Evolutionary conservation across 2,888 invertebrate species (phyloP).

Genomic region (Syrista parreyssii): DNA sequence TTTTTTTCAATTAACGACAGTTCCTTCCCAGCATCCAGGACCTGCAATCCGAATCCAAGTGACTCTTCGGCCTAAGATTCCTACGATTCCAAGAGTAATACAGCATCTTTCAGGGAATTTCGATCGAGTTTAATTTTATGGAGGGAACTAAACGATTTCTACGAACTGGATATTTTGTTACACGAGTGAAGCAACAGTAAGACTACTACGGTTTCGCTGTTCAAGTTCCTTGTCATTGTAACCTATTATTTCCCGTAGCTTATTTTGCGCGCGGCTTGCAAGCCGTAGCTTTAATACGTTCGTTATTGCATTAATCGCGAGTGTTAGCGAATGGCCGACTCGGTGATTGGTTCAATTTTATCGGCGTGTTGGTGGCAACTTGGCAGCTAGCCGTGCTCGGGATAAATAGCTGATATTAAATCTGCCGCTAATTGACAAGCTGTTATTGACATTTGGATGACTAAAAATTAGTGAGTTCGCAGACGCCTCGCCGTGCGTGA

Average conservation of each 20-base stretch:
- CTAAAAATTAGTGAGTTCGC: background rate
- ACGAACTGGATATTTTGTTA: background rate
- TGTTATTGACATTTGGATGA: background rate
- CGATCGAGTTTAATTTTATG: background rate
- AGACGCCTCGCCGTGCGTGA: background rate
- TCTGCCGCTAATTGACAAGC: background rate
- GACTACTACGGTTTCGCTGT: background rate
- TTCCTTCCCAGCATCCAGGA: background rate
- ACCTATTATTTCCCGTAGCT: background rate
- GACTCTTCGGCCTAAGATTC: background rate
- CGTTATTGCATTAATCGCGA: background rate
- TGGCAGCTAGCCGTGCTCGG: background rate
- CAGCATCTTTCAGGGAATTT: background rate
- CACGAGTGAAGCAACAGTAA: background rate
- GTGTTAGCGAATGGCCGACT: background rate
- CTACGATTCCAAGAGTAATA: background rate
- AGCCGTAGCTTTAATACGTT: background rate
- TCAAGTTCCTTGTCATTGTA: background rate
- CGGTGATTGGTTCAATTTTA: background rate
- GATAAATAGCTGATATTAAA: background rate
- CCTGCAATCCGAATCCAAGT: background rate
- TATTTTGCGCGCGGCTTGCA: background rate
- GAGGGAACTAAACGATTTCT: background rate
- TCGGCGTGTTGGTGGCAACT: background rate
- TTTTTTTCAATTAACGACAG: constrained; percentile 14